These are phyloP conservation scores for Drosophila imparisetae DNA, from an alignment of 2,888 invertebrate species.

Conservation along the genomic window DNA sequence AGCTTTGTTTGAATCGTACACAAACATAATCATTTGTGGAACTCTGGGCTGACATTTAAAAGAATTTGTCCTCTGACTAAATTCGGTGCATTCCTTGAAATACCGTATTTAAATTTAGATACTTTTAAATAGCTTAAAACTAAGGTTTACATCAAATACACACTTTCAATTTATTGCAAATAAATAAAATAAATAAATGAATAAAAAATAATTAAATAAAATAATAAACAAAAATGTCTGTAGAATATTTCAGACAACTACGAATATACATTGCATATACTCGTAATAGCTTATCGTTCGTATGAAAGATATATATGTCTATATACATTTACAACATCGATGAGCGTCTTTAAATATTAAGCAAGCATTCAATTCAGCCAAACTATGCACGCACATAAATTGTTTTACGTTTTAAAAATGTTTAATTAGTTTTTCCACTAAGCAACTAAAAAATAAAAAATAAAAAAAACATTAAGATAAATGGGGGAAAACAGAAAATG, in stretches of 20 bases:
- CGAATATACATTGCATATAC: not conserved
- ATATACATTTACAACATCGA: not conserved
- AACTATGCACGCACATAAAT: not conserved
- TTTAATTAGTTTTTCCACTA: constrained; percentile 24
- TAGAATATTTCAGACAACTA: not conserved
- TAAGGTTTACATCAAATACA: too few species aligned
- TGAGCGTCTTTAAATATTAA: not conserved
- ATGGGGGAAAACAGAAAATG: constrained; percentile 10
- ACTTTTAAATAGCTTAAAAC: too few species aligned
- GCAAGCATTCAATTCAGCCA: not conserved
- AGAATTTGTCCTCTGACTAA: not conserved
- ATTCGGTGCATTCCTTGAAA: not conserved
- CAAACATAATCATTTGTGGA: not conserved
- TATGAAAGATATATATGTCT: not conserved
- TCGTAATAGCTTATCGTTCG: not conserved
- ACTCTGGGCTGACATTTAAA: not conserved
- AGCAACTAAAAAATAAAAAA: not conserved
- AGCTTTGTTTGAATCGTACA: not conserved
- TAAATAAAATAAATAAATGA: too few species aligned
- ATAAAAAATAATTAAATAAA: too few species aligned
- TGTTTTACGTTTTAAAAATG: not conserved
- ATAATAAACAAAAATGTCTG: too few species aligned
- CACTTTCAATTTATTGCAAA: too few species aligned
- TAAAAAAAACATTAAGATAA: not conserved
- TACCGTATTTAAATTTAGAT: not conserved